Evolutionary conservation across 2,888 invertebrate species (phyloP).

Genomic region (Synergus japonicus): DNA sequence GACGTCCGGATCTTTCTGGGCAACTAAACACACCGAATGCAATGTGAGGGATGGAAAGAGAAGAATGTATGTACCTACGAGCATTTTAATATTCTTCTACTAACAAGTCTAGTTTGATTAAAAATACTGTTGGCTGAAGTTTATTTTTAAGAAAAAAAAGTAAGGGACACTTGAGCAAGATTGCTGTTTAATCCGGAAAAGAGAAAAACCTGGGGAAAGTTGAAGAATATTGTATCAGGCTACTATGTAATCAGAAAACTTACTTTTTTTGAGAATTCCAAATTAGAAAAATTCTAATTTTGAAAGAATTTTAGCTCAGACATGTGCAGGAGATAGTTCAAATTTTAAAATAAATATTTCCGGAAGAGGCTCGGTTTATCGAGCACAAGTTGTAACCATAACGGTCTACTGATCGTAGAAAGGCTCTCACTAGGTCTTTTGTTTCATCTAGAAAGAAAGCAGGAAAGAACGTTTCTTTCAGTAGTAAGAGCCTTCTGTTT

Average conservation of each 20-base stretch:
- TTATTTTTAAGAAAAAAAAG: not conserved
- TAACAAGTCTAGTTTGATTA: not conserved
- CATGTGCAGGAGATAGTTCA: not conserved
- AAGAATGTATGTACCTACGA: not conserved
- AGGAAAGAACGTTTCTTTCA: constrained; percentile 22
- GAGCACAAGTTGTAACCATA: constrained; percentile 21
- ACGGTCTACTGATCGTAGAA: constrained; percentile 24
- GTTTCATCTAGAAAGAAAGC: constrained; percentile 22
- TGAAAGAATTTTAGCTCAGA: not conserved
- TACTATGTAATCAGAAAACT: no score
- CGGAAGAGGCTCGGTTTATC: not conserved
- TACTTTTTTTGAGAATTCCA: no score
- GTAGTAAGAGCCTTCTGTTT: constrained; percentile 19
- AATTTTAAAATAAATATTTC: constrained; percentile 7
- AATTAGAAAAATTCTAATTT: not conserved
- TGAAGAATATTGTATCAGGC: not conserved
- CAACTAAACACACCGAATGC: not conserved
- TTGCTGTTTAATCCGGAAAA: not conserved
- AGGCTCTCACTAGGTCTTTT: constrained; percentile 28
- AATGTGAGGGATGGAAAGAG: not conserved
- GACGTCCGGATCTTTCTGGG: not conserved
- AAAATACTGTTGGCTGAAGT: not conserved
- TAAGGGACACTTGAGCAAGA: not conserved
- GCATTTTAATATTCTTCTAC: not conserved
- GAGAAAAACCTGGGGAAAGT: not conserved